Evolutionary conservation across 1,140 invertebrate species (phyloP).

Genomic region (Ips typographus): DNA sequence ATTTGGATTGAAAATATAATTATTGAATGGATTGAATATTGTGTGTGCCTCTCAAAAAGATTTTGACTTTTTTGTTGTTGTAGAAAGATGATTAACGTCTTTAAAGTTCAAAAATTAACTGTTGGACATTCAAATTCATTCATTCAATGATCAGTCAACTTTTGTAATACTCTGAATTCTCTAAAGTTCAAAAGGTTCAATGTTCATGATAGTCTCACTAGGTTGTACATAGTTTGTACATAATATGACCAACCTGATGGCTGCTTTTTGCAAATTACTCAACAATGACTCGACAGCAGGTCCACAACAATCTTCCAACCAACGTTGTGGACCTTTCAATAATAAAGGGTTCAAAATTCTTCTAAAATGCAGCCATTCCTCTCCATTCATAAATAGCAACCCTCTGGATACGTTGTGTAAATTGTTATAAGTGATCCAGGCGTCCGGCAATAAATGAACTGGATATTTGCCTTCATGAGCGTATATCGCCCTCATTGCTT

Average conservation of each 20-base stretch:
- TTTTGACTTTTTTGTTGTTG: no score
- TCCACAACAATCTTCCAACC: conserved; percentile 56
- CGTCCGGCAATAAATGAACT: conserved; percentile 75
- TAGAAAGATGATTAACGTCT: no score
- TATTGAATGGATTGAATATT: no score
- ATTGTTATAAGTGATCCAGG: conserved; percentile 80
- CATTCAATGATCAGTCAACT: no score
- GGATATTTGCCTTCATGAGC: conserved; percentile 74
- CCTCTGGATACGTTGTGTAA: conserved; percentile 70
- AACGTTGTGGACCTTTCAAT: conserved; percentile 56
- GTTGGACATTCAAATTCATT: no score
- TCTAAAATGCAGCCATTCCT: conserved; percentile 73
- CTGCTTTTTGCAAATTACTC: background rate
- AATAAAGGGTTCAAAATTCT: conserved; percentile 73
- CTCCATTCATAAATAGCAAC: conserved; percentile 84
- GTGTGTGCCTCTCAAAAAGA: no score
- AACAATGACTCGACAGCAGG: conserved; percentile 52
- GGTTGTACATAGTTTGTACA: no score
- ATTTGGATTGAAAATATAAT: no score
- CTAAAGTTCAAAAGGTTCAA: no score
- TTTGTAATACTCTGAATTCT: no score
- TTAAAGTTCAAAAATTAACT: no score
- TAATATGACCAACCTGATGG: background rate
- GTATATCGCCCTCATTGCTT: conserved; percentile 71
- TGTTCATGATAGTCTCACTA: background rate